These are phyloP conservation scores for Gallinago jamesoni DNA, from an alignment of 2,113 vertebrate genomes.

Conservation along the genomic window DNA sequence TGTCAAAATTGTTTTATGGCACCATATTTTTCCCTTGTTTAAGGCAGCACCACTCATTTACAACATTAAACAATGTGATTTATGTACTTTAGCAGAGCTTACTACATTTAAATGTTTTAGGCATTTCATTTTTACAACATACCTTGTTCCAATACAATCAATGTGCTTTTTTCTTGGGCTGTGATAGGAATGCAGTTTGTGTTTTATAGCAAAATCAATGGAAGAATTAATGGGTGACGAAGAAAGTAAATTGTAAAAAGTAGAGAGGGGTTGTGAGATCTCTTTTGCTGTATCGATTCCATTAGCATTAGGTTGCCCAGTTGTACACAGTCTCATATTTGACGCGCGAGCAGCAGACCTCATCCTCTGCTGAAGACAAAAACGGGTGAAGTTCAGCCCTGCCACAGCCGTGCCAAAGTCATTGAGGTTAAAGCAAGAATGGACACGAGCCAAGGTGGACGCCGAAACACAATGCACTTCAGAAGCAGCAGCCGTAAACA, in stretches of 20 bases:
- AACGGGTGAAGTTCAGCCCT: not conserved
- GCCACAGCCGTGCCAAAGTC: constrained; percentile 17
- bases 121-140: constrained; percentile 75
- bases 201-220: constrained; percentile 80
- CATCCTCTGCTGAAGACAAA: not conserved
- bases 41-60: constrained; percentile 74
- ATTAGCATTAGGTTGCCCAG: constrained; percentile 6
- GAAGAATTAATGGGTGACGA: constrained; percentile 75
- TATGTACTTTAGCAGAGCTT: constrained; percentile 73
- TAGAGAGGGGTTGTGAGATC: constrained; percentile 5
- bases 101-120: constrained; percentile 78
- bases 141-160: constrained; percentile 79
- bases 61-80: constrained; percentile 75
- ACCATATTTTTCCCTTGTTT: constrained; percentile 75
- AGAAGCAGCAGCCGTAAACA: not conserved
- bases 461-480: not conserved
- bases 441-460: constrained; percentile 5
- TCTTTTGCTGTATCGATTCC: constrained; percentile 44
- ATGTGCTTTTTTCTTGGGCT: constrained; percentile 63
- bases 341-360: constrained; percentile 34
- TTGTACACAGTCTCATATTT: constrained; percentile 19
- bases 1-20: constrained; percentile 74
- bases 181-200: constrained; percentile 60
- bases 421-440: not conserved
- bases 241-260: constrained; percentile 63